A percentile compares a stretch with the other conserved stretches of the same genome.
Conservation (phyloP, 2,113 vertebrate genomes). For the Merops nubicus region DNA sequence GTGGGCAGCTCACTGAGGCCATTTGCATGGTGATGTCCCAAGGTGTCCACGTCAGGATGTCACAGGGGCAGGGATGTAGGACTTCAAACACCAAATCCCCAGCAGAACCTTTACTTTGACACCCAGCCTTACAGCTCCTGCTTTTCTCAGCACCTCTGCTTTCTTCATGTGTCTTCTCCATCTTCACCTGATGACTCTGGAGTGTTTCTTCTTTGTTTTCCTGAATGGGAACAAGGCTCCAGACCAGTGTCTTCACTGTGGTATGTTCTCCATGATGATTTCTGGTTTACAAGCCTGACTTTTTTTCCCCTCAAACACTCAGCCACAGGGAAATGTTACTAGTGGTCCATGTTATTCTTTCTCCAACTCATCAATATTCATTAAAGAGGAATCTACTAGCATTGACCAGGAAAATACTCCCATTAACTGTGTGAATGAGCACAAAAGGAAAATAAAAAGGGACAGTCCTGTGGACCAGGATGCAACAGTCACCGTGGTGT, state of each 20-base stretch:
- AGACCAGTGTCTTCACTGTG: background rate
- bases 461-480: background rate
- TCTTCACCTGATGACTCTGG: background rate
- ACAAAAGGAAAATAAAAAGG: background rate
- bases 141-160: background rate
- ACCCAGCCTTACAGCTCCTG: background rate
- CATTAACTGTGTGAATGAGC: constrained; percentile 3
- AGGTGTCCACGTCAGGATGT: fast-evolving
- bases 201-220: background rate
- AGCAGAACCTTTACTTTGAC: background rate
- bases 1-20: background rate
- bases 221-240: background rate
- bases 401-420: constrained; percentile 22
- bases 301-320: background rate
- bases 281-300: background rate
- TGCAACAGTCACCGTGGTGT: background rate
- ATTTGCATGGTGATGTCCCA: background rate
- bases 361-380: background rate
- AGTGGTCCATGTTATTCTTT: background rate
- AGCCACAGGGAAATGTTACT: background rate
- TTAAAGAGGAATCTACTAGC: background rate
- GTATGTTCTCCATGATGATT: background rate
- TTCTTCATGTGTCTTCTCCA: background rate
- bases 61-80: background rate
- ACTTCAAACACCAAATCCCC: background rate